phyloP scores from a whole-genome alignment of 2,888 invertebrate species.

The Nomada fucata region DNA sequence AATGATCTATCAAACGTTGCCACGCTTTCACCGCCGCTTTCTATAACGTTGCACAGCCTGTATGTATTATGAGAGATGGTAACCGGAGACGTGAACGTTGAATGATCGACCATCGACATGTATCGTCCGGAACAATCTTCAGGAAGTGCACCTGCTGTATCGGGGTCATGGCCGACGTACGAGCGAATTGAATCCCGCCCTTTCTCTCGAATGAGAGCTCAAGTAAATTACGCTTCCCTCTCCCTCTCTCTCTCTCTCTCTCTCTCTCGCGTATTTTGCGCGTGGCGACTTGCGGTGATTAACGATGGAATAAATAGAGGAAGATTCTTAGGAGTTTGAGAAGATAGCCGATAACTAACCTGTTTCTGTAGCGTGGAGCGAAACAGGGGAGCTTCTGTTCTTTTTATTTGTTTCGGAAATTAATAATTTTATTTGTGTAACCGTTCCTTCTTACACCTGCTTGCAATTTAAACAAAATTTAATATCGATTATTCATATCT shows the following conservation, averaged over 20 bases:
- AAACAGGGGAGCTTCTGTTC: too few species aligned
- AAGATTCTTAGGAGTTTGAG: too few species aligned
- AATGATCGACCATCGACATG: slow-evolving; percentile 63
- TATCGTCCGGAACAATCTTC: slow-evolving; percentile 65
- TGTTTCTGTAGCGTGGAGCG: too few species aligned
- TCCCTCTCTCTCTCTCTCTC: not conserved
- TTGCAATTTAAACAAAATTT: too few species aligned
- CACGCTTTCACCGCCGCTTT: slow-evolving; percentile 68
- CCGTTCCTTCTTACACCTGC: too few species aligned
- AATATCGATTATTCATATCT: too few species aligned
- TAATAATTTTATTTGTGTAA: too few species aligned
- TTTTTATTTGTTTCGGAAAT: too few species aligned
- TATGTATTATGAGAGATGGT: slow-evolving; percentile 4
- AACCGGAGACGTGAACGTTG: slow-evolving; percentile 51
- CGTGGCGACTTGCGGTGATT: too few species aligned
- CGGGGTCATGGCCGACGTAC: slow-evolving; percentile 63
- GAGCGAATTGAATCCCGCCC: slow-evolving; percentile 59
- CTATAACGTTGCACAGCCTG: slow-evolving; percentile 52
- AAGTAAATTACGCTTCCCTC: slow-evolving; percentile 9
- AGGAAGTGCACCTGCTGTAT: slow-evolving; percentile 70
- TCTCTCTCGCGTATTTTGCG: slow-evolving; percentile 5
- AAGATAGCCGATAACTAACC: too few species aligned
- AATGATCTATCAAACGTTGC: slow-evolving; percentile 60
- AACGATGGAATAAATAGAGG: too few species aligned
- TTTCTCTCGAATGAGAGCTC: slow-evolving; percentile 51